These are phyloP conservation scores for Metalampra italica DNA, from an alignment of 2,888 invertebrate genomes.

Conservation along the genomic window DNA sequence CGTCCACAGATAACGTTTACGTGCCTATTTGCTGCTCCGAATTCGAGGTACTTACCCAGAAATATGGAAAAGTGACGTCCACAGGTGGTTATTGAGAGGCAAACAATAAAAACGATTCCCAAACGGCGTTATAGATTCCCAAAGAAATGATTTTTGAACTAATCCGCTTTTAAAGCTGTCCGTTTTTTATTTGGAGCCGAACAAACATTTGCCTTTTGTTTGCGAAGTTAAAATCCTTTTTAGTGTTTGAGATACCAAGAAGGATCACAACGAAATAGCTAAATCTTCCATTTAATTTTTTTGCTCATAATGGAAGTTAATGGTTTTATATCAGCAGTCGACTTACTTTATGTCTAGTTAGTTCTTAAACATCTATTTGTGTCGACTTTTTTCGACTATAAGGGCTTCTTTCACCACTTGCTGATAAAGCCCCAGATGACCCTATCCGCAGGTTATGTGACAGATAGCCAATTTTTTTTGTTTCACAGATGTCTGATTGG, in stretches of 20 bases:
- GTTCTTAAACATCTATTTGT: too few species aligned
- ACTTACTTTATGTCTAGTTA: too few species aligned
- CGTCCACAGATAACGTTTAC: slow-evolving; percentile 61
- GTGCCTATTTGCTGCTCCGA: slow-evolving; percentile 54
- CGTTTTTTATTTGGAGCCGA: slow-evolving; percentile 6
- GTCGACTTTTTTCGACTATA: too few species aligned
- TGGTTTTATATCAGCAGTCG: too few species aligned
- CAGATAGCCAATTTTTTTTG: too few species aligned
- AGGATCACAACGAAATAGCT: neutral
- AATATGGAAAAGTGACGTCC: slow-evolving; percentile 31
- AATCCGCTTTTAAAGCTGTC: slow-evolving; percentile 17
- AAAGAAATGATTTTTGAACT: slow-evolving; percentile 14
- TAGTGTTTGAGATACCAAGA: neutral
- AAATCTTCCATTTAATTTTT: neutral
- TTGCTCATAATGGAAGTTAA: neutral
- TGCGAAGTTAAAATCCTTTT: slow-evolving; percentile 1
- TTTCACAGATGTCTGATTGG: too few species aligned
- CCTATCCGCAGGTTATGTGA: too few species aligned
- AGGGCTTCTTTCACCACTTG: too few species aligned
- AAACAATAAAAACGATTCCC: slow-evolving; percentile 32
- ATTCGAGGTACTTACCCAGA: slow-evolving; percentile 52
- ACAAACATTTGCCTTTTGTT: slow-evolving; percentile 11
- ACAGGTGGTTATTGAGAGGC: slow-evolving; percentile 40
- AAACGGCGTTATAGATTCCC: slow-evolving; percentile 9
- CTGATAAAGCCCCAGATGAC: too few species aligned